phyloP scores from a whole-genome alignment of 1,140 invertebrate species.

The Sarcophaga bullata region DNA sequence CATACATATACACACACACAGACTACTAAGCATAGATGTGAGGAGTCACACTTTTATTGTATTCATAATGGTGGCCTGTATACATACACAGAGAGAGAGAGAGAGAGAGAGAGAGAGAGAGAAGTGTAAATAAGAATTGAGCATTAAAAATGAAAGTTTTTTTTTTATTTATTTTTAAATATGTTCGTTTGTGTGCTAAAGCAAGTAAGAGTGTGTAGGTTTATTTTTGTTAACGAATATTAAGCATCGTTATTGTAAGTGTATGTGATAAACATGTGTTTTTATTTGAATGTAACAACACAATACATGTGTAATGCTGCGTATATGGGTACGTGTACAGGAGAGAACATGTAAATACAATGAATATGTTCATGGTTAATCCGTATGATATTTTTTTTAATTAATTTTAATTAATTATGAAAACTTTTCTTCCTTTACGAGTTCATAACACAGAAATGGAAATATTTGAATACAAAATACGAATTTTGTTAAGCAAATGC shows the following conservation, averaged over 20 bases:
- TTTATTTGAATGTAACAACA: not conserved
- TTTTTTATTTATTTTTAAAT: not conserved
- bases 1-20: too few species aligned
- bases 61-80: too few species aligned
- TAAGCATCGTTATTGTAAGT: not conserved
- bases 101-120: not conserved
- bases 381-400: not conserved
- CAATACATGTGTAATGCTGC: not conserved
- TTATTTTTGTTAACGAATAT: not conserved
- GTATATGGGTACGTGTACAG: too few species aligned
- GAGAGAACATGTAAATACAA: not conserved
- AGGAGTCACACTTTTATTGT: too few species aligned
- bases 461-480: too few species aligned
- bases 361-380: not conserved
- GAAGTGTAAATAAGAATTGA: not conserved
- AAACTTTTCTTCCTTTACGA: not conserved
- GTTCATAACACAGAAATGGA: too few species aligned
- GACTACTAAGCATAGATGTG: too few species aligned
- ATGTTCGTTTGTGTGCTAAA: not conserved
- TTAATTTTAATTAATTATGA: conserved; percentile 18
- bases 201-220: too few species aligned
- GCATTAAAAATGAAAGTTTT: conserved; percentile 2
- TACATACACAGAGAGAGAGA: too few species aligned
- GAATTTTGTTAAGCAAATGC: not conserved
- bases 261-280: not conserved